Conservation (phyloP, 2,888 invertebrate species). For the Andrena dorsata region DNA sequence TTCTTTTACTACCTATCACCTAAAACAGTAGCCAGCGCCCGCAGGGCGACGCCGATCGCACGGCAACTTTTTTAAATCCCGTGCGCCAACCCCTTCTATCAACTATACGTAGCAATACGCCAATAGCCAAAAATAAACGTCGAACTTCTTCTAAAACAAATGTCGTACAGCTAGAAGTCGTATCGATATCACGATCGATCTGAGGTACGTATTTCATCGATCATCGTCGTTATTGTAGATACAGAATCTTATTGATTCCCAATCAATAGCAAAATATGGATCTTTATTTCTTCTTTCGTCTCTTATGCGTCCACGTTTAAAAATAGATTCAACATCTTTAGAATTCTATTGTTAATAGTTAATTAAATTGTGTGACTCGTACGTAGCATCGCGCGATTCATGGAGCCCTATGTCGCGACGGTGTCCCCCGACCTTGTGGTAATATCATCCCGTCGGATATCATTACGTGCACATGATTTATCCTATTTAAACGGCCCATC, state of each 20-base stretch:
- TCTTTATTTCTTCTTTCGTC: conserved; percentile 73
- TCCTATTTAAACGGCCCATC: conserved; percentile 32
- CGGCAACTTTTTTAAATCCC: conserved; percentile 49
- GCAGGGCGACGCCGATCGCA: conserved; percentile 40
- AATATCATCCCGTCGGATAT: conserved; percentile 50
- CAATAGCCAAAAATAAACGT: conserved; percentile 81
- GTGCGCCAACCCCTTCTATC: conserved; percentile 53
- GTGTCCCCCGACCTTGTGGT: conserved; percentile 43
- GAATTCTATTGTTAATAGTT: conserved; percentile 81
- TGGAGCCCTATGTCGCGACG: conserved; percentile 62
- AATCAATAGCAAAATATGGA: conserved; percentile 83
- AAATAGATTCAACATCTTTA: conserved; percentile 84
- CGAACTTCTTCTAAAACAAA: conserved; percentile 77
- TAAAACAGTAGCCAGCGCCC: conserved; percentile 66
- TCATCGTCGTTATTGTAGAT: conserved; percentile 76
- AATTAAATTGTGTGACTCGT: conserved; percentile 78
- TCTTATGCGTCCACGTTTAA: conserved; percentile 81
- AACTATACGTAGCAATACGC: conserved; percentile 73
- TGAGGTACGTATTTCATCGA: conserved; percentile 83
- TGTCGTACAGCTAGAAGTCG: conserved; percentile 82
- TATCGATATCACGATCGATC: conserved; percentile 83
- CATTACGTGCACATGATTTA: conserved; percentile 16
- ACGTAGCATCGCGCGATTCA: conserved; percentile 67
- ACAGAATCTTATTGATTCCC: conserved; percentile 73
- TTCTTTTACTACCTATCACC: conserved; percentile 63